These are phyloP conservation scores for Lepus americanus DNA, from an alignment of 2,113 vertebrate species.

Conservation along the genomic window DNA sequence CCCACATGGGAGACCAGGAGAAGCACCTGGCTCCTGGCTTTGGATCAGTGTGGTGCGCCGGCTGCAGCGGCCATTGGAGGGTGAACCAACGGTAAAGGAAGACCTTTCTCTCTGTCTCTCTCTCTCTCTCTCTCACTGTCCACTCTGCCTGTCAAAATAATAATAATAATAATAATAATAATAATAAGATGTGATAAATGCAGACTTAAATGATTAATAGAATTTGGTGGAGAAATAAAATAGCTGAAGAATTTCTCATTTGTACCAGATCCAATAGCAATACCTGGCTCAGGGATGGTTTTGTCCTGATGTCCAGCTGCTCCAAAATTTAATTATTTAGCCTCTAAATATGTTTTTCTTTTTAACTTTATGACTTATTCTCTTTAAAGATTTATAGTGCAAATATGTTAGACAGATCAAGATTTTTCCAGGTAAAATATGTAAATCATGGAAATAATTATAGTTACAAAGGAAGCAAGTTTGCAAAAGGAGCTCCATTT, in stretches of 20 bases:
- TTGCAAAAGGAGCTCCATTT: slow-evolving; percentile 81
- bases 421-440: slow-evolving; percentile 69
- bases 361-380: neutral
- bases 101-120: too few relatives aligned
- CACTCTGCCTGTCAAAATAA: too few relatives aligned
- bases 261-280: neutral
- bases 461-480: slow-evolving; percentile 77
- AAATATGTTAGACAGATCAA: slow-evolving; percentile 48
- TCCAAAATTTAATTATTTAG: slow-evolving; percentile 36
- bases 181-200: neutral
- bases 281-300: neutral
- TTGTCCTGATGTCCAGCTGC: neutral
- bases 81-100: too few relatives aligned
- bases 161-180: too few relatives aligned
- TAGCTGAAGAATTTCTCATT: slow-evolving; percentile 67
- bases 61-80: neutral
- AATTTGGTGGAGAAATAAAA: slow-evolving; percentile 79
- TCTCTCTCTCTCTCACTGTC: too few relatives aligned
- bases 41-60: too few relatives aligned
- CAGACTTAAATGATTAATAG: neutral
- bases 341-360: neutral
- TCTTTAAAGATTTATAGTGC: slow-evolving; percentile 70
- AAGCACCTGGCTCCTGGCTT: too few relatives aligned
- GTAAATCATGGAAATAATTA: slow-evolving; percentile 77
- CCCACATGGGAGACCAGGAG: too few relatives aligned